Evolutionary conservation across 1,140 invertebrate species (phyloP).

Genomic region (Zaprionus nigranus): DNA sequence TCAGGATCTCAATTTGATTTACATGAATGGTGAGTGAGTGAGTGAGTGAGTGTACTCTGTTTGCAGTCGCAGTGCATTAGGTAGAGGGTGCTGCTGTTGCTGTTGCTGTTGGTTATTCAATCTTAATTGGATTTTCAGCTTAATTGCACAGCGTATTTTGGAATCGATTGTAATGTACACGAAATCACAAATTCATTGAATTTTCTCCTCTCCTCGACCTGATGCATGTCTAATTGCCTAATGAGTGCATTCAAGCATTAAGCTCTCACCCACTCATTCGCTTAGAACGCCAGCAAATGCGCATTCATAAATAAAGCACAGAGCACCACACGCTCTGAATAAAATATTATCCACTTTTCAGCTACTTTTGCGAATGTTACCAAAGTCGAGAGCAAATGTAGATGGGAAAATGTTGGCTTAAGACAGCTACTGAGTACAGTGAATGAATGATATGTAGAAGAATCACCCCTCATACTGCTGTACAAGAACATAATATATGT

Average conservation of each 20-base stretch:
- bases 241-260: slow-evolving; percentile 7
- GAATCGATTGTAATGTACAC: slow-evolving; percentile 2
- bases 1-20: slow-evolving; percentile 1
- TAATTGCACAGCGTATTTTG: slow-evolving; percentile 10
- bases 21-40: neutral
- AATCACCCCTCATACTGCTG: neutral
- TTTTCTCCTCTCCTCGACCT: neutral
- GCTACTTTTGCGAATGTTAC: neutral
- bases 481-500: neutral
- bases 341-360: slow-evolving; percentile 6
- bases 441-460: too few relatives aligned
- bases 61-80: slow-evolving; percentile 1
- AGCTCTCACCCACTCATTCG: neutral
- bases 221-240: slow-evolving; percentile 11
- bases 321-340: neutral
- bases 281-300: neutral
- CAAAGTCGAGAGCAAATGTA: neutral
- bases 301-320: slow-evolving; percentile 2
- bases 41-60: neutral
- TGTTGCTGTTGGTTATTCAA: neutral
- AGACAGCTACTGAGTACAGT: too few relatives aligned
- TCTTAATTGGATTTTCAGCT: slow-evolving; percentile 18
- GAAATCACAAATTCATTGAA: slow-evolving; percentile 15
- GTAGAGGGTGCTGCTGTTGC: neutral
- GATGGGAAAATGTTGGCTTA: too few relatives aligned